Evolutionary conservation across 2,888 invertebrate genomes (phyloP).

Genomic region (Allophyes oxyacanthae): DNA sequence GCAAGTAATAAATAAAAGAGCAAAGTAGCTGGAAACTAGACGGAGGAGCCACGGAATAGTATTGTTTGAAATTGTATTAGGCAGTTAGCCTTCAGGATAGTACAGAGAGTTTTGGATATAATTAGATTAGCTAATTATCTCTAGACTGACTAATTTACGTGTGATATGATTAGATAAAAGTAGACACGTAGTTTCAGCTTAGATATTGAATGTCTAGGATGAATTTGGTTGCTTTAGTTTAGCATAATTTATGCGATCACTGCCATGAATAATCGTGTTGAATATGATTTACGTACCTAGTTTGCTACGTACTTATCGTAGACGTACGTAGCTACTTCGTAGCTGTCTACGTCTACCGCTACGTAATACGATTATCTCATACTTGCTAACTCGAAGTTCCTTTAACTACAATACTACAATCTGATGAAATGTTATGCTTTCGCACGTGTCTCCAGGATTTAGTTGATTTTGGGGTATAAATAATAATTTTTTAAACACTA

Average conservation of each 20-base stretch:
- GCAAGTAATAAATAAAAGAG: slow-evolving; percentile 87
- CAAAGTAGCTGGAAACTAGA: slow-evolving; percentile 72
- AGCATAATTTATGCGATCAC: slow-evolving; percentile 55
- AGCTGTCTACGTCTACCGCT: slow-evolving; percentile 22
- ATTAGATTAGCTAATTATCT: slow-evolving; percentile 49
- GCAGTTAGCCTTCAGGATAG: slow-evolving; percentile 54
- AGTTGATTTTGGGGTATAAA: too few species aligned
- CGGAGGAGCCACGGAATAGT: slow-evolving; percentile 76
- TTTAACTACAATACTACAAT: background rate
- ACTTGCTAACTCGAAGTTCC: background rate
- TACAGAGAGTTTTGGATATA: slow-evolving; percentile 49
- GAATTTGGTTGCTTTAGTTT: slow-evolving; percentile 47
- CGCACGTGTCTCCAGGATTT: too few species aligned
- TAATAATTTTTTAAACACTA: too few species aligned
- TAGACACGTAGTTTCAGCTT: slow-evolving; percentile 42
- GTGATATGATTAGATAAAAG: slow-evolving; percentile 31
- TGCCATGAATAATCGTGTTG: slow-evolving; percentile 52
- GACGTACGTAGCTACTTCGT: slow-evolving; percentile 15
- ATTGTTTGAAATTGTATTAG: slow-evolving; percentile 81
- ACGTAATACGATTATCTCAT: slow-evolving; percentile 34
- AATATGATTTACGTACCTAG: slow-evolving; percentile 56
- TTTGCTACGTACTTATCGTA: slow-evolving; percentile 29
- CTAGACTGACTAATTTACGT: slow-evolving; percentile 29
- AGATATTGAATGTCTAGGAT: slow-evolving; percentile 35
- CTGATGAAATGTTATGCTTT: too few species aligned